Conservation (phyloP, 2,888 invertebrate genomes). For the Metallyticus violacea region DNA sequence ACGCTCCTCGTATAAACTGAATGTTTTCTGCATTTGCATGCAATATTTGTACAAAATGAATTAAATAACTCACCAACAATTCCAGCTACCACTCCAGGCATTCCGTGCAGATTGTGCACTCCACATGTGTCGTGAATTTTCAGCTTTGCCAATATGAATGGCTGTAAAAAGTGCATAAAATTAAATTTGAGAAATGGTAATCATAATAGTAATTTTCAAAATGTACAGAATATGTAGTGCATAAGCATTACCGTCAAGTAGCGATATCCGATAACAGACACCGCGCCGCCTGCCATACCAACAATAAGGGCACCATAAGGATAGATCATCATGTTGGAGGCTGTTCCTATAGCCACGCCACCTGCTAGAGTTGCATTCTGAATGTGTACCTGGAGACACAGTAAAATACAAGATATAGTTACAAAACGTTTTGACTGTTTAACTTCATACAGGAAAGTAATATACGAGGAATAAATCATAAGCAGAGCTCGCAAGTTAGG, state of each 20-base stretch:
- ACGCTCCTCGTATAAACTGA: too few species aligned
- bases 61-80: constrained; percentile 52
- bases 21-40: too few species aligned
- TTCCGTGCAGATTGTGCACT: constrained; percentile 93
- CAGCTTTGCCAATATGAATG: constrained; percentile 54
- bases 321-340: constrained; percentile 73
- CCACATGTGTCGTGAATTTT: constrained; percentile 86
- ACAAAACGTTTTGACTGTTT: too few species aligned
- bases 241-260: constrained; percentile 53
- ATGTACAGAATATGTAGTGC: not conserved
- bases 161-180: constrained; percentile 49
- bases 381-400: constrained; percentile 62
- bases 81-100: constrained; percentile 88
- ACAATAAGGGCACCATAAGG: constrained; percentile 80
- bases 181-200: not conserved
- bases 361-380: constrained; percentile 94
- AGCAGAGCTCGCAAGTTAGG: too few species aligned
- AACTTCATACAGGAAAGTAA: too few species aligned
- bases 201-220: not conserved
- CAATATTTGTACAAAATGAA: too few species aligned
- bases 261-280: constrained; percentile 80
- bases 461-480: too few species aligned
- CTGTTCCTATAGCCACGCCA: constrained; percentile 87
- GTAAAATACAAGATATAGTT: not conserved
- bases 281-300: constrained; percentile 71